Base-by-base conservation (phyloP, 1,140 invertebrate genomes). In the Tribolium castaneum region DNA sequence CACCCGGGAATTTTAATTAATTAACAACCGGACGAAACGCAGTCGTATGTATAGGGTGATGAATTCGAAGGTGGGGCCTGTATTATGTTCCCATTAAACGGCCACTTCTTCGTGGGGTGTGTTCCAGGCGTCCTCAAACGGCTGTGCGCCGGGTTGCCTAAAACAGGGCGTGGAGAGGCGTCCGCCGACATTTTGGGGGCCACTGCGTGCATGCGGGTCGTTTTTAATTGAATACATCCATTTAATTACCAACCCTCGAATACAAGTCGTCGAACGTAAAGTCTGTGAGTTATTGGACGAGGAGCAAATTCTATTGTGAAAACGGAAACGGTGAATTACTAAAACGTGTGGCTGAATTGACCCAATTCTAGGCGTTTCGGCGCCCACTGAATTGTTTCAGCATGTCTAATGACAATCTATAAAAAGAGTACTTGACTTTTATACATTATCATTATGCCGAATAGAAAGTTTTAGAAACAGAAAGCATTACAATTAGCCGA, bases 271-370 rank as follows among this genome's bases (percentile, higher is more conserved):
- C 70, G 70, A 12, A 50, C 70, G 49, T 72, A 72, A 72, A 72
- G 70, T 50, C 22, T 19, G 6, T 72, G 70, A 72, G 7, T 72
- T 72, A 72, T 49, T 12, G 12, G 45, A 62, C 56, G 34, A 49
- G 39, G 70, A 51, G 70, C 45, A 16, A 73, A 73, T 51, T n/a
- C 13, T 45, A 52, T 73, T 54, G 71, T 51, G 49, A 73, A 73
- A 73, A 73, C 71, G 71, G 71, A 73, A 73, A 73, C 34, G 50
- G 19, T 73, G 30, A 52, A 73, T 73, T 73, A 73, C 71, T 73
- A 73, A 73, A 73, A 73, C 71, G 71, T 73, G 70, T 72, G 16
- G 70, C 50, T 72, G 70, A 72, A 72, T 72, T 72, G 71, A 73
- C 71, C 71, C 49, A 73, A 54, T 73, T 73, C 71, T 51, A 54